Percentiles rank a stretch among this genome's conserved stretches.
Evolutionary conservation across 2,113 vertebrate genomes (phyloP).

Genomic region (Tichodroma muraria): DNA sequence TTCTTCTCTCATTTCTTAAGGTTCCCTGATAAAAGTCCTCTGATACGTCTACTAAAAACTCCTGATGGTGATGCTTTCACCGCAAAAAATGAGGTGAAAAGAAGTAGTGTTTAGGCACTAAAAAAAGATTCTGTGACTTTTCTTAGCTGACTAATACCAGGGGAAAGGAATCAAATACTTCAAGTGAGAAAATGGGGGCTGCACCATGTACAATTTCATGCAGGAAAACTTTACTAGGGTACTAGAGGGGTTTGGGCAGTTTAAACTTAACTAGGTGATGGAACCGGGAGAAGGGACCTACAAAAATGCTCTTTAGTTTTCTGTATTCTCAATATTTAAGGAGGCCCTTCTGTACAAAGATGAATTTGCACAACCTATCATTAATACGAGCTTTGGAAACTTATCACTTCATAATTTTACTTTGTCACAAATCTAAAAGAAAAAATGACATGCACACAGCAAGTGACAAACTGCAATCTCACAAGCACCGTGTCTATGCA

Average conservation of each 20-base stretch:
- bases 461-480: constrained; percentile 71
- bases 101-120: not conserved
- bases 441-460: constrained; percentile 20
- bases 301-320: not conserved
- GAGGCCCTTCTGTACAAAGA: not conserved
- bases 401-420: not conserved
- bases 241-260: not conserved
- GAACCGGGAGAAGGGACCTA: not conserved
- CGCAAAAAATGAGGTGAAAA: not conserved
- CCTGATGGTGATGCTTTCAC: not conserved
- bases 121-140: not conserved
- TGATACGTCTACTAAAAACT: not conserved
- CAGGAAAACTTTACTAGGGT: not conserved
- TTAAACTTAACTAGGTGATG: not conserved
- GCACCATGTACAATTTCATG: not conserved
- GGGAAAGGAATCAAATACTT: not conserved
- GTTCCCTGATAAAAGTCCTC: not conserved
- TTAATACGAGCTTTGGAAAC: constrained; percentile 22
- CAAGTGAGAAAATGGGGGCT: not conserved
- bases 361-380: not conserved
- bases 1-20: not conserved
- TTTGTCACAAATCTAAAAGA: not conserved
- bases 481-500: constrained; percentile 55
- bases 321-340: not conserved
- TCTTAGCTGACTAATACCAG: not conserved